Evolutionary conservation across 2,888 invertebrate species (phyloP).

Genomic region (Boloria euphrosyne): DNA sequence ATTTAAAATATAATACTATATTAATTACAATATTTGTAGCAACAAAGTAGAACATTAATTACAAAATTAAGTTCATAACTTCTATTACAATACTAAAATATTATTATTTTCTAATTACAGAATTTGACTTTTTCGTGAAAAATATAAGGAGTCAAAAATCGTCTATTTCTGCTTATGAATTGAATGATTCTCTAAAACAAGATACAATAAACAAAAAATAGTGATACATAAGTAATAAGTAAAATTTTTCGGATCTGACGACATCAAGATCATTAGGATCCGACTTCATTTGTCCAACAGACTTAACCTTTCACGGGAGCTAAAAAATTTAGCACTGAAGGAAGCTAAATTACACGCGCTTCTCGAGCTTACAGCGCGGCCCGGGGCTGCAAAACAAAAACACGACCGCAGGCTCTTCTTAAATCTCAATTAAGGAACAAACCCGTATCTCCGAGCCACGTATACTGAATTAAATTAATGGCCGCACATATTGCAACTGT

Average conservation of each 20-base stretch:
- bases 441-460: slow-evolving; percentile 77
- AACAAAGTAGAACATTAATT: not conserved
- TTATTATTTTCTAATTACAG: too few species aligned
- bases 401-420: slow-evolving; percentile 69
- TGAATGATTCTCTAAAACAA: not conserved
- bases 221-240: not conserved
- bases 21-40: not conserved
- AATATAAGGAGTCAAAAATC: too few species aligned
- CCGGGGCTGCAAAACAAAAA: slow-evolving; percentile 60
- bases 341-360: slow-evolving; percentile 8
- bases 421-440: slow-evolving; percentile 81
- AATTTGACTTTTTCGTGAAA: too few species aligned
- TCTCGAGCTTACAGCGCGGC: slow-evolving; percentile 38
- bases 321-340: slow-evolving; percentile 3
- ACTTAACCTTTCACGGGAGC: slow-evolving; percentile 14
- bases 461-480: slow-evolving; percentile 82
- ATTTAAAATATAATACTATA: not conserved
- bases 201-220: not conserved
- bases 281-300: not conserved
- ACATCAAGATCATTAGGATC: not conserved
- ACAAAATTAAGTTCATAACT: not conserved
- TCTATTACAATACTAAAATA: too few species aligned
- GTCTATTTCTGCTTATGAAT: too few species aligned
- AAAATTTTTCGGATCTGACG: not conserved
- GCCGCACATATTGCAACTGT: slow-evolving; percentile 78